Percentiles rank a stretch among this genome's conserved stretches.
Evolutionary conservation across 2,797 vertebrate genomes (phyloP).

Genomic region (Sparidentex hasta): DNA sequence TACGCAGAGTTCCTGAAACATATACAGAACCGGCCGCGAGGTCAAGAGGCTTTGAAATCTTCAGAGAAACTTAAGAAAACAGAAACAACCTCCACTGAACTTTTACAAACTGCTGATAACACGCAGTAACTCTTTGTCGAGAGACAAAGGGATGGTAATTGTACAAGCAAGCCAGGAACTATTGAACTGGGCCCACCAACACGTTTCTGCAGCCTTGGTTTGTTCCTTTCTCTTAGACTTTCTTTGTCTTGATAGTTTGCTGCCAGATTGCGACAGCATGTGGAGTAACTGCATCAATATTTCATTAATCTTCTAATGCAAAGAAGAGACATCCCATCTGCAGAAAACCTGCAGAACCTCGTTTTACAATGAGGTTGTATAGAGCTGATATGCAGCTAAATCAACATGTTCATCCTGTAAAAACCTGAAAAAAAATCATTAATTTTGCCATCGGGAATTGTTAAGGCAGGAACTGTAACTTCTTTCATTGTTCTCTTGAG

Average conservation of each 20-base stretch:
- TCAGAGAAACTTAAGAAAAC: constrained; percentile 55
- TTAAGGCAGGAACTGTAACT: neutral
- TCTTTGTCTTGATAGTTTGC: neutral
- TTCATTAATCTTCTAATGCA: neutral
- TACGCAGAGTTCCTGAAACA: constrained; percentile 29
- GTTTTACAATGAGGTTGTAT: neutral
- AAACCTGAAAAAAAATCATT: neutral
- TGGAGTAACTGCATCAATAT: neutral
- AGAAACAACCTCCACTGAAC: constrained; percentile 35
- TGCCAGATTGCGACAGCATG: too few relatives aligned
- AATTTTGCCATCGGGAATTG: neutral
- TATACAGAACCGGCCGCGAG: constrained; percentile 30
- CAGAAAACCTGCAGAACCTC: neutral
- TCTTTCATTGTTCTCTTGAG: neutral
- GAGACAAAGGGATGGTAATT: neutral
- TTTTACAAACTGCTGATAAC: constrained; percentile 17
- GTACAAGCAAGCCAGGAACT: neutral
- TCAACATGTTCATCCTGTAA: neutral
- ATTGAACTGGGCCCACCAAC: neutral
- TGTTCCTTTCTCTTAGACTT: neutral
- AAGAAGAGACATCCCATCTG: neutral
- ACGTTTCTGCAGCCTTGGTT: neutral
- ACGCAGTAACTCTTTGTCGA: neutral
- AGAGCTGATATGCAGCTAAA: neutral
- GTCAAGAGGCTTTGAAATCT: constrained; percentile 61